phyloP scores from a whole-genome alignment of 2,113 vertebrate genomes.

The Regulus satrapa region DNA sequence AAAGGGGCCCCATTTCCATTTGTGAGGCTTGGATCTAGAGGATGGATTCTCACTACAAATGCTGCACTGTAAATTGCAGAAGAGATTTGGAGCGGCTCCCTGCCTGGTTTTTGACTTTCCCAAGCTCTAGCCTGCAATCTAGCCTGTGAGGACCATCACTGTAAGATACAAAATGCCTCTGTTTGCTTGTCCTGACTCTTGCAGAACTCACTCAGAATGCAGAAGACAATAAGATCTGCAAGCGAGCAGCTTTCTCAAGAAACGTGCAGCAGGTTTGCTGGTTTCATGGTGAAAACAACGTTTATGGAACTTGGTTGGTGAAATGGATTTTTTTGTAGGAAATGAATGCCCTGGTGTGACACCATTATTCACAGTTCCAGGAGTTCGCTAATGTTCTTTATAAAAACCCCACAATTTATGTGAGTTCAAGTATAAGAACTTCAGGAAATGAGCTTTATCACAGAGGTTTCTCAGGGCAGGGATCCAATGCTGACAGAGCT shows the following conservation, averaged over 20 bases:
- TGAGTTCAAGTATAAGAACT: not conserved
- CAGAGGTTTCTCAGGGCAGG: conserved; percentile 2
- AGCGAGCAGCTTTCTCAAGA: not conserved
- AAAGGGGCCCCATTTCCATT: not conserved
- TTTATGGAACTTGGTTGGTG: not conserved
- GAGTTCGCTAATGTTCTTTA: not conserved
- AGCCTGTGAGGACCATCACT: not conserved
- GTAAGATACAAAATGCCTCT: not conserved
- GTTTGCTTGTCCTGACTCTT: not conserved
- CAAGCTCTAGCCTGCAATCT: not conserved
- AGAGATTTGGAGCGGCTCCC: not conserved
- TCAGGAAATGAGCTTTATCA: conserved; percentile 5
- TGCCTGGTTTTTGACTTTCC: not conserved
- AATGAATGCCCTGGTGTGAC: not conserved
- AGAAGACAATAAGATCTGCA: not conserved
- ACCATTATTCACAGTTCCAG: not conserved
- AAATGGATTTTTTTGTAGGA: not conserved
- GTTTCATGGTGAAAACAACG: not conserved
- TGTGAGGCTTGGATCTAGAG: not conserved
- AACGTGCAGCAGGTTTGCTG: not conserved
- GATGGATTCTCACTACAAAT: not conserved
- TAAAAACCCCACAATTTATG: not conserved
- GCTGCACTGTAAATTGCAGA: not conserved
- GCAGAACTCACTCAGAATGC: not conserved
- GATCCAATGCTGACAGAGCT: not conserved